Evolutionary conservation across 2,888 invertebrate species (phyloP), one percentile per base, ranked within the genome.

Genomic region (Epicampocera succincta): DNA sequence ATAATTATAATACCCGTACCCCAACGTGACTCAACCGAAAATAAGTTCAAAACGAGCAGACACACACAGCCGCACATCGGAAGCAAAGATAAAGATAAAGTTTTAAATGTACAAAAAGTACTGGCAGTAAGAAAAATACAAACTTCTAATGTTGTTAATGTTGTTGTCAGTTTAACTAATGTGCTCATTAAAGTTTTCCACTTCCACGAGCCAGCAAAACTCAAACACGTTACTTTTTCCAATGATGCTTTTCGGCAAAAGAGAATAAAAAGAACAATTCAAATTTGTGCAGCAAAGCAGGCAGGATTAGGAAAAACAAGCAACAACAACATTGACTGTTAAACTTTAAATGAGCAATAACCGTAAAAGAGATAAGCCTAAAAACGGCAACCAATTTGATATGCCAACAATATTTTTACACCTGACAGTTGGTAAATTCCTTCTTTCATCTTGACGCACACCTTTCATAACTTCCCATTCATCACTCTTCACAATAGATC

Each of bases 171-270:
- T 83, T 86, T 86, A 79, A 80, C 79, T 80, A 82, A 88, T 88
- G 85, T 86, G 85, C 87, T 88, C 87, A 87, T 88, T 89, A 88
- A 87, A 88, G 85, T 86, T 86, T 87, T 86, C 85, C 86, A 87
- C 87, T 83, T 77, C 78, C 72, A 44, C 74, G 78, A 72, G 17
- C 73, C 83, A 84, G 83, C 65, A 77, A 58, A 68, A 69, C 65
- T 77, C 56, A 71, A 46, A 73, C 44, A 13, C 25, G 19, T 29
- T 58, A 11, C n/a, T 9, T 25, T 33, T 44, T 46, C 21, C 17
- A 3, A 19, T 71, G 17, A 13, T 11, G n/a, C 12, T 33, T n/a
- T n/a, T n/a, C n/a, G 52, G 56, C 52, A 56, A 61, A 56, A 48
- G 56, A 15, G 19, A 21, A 2, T 3, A 21, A 21, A 42, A n/a